Evolutionary conservation across 2,113 vertebrate species (phyloP).

Genomic region (Eptatretus burgeri): DNA sequence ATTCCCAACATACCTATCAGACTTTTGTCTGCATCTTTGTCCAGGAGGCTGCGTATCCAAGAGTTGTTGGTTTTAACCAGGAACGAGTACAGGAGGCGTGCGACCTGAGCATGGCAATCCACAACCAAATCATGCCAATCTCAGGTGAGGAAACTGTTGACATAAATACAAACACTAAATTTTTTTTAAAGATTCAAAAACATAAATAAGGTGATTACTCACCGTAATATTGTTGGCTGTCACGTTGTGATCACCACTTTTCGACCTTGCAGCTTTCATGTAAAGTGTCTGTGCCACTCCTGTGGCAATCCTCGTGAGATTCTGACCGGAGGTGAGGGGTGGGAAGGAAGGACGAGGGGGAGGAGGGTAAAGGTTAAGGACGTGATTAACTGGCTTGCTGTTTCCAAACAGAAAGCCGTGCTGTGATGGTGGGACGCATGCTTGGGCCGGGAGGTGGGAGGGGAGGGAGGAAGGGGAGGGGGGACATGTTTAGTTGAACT

Average conservation of each 20-base stretch:
- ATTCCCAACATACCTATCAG: not conserved
- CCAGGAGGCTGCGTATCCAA: constrained; percentile 32
- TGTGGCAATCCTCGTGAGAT: constrained; percentile 39
- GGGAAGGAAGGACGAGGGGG: too few species aligned
- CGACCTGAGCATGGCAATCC: constrained; percentile 22
- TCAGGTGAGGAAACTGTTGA: too few species aligned
- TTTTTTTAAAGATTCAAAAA: constrained; percentile 1
- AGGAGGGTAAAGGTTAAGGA: too few species aligned
- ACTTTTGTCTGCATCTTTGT: not conserved
- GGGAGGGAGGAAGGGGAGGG: too few species aligned
- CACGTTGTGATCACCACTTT: constrained; percentile 13
- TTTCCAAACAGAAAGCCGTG: too few species aligned
- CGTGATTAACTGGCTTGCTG: too few species aligned
- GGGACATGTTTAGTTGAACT: too few species aligned
- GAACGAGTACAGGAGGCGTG: constrained; percentile 47
- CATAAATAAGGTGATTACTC: constrained; percentile 11
- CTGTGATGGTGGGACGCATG: too few species aligned
- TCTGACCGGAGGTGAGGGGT: constrained; percentile 15
- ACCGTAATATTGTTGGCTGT: constrained; percentile 33
- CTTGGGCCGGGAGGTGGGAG: too few species aligned
- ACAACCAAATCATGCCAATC: not conserved
- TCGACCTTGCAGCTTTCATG: constrained; percentile 31
- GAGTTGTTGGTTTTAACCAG: constrained; percentile 48
- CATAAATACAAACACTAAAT: too few species aligned
- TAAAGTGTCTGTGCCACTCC: constrained; percentile 38